Evolutionary conservation across 2,888 invertebrate genomes (phyloP).

Genomic region (Cremastinae sp.): DNA sequence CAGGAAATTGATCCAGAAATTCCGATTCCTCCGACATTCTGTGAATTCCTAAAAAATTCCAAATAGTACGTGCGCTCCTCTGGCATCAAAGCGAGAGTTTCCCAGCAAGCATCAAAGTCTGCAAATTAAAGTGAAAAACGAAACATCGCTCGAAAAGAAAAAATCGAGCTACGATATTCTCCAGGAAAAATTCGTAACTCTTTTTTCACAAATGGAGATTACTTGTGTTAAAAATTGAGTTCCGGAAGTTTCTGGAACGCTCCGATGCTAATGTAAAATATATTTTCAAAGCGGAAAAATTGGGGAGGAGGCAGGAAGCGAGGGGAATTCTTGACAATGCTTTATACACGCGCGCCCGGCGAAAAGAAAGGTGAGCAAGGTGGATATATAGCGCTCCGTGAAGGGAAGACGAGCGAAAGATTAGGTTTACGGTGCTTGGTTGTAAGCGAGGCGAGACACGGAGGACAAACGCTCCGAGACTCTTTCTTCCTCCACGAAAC

Average conservation of each 20-base stretch:
- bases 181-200: too few species aligned
- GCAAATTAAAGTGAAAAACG: too few species aligned
- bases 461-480: slow-evolving; percentile 62
- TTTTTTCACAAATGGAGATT: too few species aligned
- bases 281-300: slow-evolving; percentile 47
- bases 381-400: slow-evolving; percentile 28
- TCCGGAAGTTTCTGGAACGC: slow-evolving; percentile 37
- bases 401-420: slow-evolving; percentile 63
- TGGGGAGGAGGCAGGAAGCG: slow-evolving; percentile 47
- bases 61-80: neutral
- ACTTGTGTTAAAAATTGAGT: slow-evolving; percentile 17
- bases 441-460: slow-evolving; percentile 66
- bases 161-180: too few species aligned
- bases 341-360: too few species aligned
- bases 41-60: neutral
- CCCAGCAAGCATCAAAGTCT: too few species aligned
- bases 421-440: slow-evolving; percentile 69
- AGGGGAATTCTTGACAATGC: slow-evolving; percentile 15
- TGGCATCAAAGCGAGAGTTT: neutral
- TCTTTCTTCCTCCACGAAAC: slow-evolving; percentile 3
- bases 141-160: too few species aligned
- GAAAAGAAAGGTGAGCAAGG: neutral
- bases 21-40: slow-evolving; percentile 25
- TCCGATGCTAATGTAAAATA: slow-evolving; percentile 52
- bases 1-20: slow-evolving; percentile 32